These are phyloP conservation scores for Hippoglossus stenolepis DNA, from an alignment of 2,113 vertebrate genomes.

Conservation along the genomic window DNA sequence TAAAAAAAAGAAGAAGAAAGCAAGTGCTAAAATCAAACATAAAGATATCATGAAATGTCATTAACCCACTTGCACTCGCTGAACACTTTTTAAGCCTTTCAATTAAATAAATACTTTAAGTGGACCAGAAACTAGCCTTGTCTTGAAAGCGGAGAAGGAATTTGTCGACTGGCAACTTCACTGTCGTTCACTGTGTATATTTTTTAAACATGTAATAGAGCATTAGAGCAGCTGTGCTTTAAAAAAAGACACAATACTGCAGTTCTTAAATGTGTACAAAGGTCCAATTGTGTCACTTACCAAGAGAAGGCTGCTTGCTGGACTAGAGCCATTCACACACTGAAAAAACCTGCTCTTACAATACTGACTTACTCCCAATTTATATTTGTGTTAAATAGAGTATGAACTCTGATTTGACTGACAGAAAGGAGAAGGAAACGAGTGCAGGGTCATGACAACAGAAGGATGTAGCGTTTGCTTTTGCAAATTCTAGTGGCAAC, in stretches of 20 bases:
- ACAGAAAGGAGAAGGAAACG: conserved; percentile 22
- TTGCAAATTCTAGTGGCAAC: conserved; percentile 77
- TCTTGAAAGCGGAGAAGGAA: conserved; percentile 23
- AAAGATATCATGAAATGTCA: conserved; percentile 47
- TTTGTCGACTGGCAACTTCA: background rate
- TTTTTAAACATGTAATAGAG: conserved; percentile 20
- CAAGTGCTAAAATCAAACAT: conserved; percentile 60
- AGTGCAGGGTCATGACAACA: conserved; percentile 54
- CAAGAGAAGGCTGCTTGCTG: conserved; percentile 36
- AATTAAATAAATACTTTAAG: conserved; percentile 32
- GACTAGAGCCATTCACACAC: conserved; percentile 47
- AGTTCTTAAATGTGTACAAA: conserved; percentile 35
- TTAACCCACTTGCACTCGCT: conserved; percentile 32
- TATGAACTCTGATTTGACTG: conserved; percentile 38
- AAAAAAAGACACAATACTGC: conserved; percentile 34
- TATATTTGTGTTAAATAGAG: conserved; percentile 33
- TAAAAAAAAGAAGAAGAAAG: conserved; percentile 6
- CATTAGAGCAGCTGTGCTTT: conserved; percentile 18
- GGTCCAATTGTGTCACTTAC: conserved; percentile 40
- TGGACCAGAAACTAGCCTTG: conserved; percentile 46
- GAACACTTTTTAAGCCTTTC: conserved; percentile 31
- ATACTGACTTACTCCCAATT: conserved; percentile 60
- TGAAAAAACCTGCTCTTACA: conserved; percentile 46
- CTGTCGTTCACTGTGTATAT: conserved; percentile 18
- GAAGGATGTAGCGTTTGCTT: conserved; percentile 59